Evolutionary conservation across 2,113 vertebrate species (phyloP), one percentile per base, ranked within the genome.

Genomic region (Rhinopithecus roxellana): DNA sequence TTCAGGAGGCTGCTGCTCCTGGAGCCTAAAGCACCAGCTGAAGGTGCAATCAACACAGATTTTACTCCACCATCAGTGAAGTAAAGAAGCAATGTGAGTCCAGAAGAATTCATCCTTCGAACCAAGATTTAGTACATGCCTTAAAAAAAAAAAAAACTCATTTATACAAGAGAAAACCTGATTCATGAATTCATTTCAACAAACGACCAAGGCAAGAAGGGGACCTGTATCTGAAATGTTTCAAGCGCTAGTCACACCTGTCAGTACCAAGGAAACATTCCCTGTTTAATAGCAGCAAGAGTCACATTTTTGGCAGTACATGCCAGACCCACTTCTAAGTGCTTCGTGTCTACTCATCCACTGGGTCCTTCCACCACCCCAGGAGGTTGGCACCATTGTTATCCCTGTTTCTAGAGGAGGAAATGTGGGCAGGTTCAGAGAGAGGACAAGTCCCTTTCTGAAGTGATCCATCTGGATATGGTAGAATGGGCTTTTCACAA

Each of bases 1-100:
- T 5, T 87, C 69, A 32, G 82, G 80, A 85, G 80, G 84, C 90
- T 23, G 32, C 89, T 12, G 12, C 94, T 55, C 11, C 20, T 20
- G 3, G 59, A 84, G 35, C 40, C 94, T 85, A 23, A 2, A 27
- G 22, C n/a, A 48, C 57, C 50, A 82, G 80, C 77, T 0, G 38
- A 95, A 90, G 92, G 95, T 96, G 92, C 78, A 11, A 45, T 95
- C 75, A 67, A 70, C 84, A 89, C 90, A 77, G 50, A 89, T 38
- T 89, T 86, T 50, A 32, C 72, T 69, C 55, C 35, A 59, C 97
- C 96, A 95, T 97, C 95, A 95, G 97, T 64, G 70, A 80, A 12
- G 55, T 20, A 12, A 43, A 81, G 80, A 95, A 94, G 72, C 70
- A 85, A 48, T 25, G 77, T 64, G 94, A 35, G 43, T 52, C 79